A percentile compares a stretch with the other conserved stretches of the same genome.
Conservation (phyloP, 2,113 vertebrate genomes). For the Anthoscopus minutus region DNA sequence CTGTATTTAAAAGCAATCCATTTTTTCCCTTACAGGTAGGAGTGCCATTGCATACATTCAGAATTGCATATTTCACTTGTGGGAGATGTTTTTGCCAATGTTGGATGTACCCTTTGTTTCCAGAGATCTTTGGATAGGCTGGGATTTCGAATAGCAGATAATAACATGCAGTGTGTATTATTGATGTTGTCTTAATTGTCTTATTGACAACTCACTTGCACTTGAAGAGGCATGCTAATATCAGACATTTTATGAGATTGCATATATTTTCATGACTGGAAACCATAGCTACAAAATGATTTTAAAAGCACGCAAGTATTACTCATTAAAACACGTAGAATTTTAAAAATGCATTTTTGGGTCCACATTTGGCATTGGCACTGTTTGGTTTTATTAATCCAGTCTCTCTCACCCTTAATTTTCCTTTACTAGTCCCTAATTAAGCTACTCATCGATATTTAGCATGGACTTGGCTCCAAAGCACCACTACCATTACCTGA, state of each 20-base stretch:
- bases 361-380: neutral
- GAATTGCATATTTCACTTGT: slow-evolving; percentile 29
- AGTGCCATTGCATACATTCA: neutral
- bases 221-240: slow-evolving; percentile 74
- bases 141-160: slow-evolving; percentile 62
- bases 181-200: slow-evolving; percentile 78
- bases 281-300: slow-evolving; percentile 55
- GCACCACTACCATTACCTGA: neutral
- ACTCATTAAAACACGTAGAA: neutral
- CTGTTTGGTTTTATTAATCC: neutral
- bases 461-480: neutral
- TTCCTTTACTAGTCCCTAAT: neutral
- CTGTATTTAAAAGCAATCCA: slow-evolving; percentile 13
- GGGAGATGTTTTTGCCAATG: slow-evolving; percentile 10
- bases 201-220: slow-evolving; percentile 76
- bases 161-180: slow-evolving; percentile 69
- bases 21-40: neutral
- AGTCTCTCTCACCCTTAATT: neutral
- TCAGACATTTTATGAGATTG: slow-evolving; percentile 68
- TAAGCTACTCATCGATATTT: neutral
- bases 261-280: slow-evolving; percentile 65
- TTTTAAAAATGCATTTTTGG: neutral
- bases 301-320: neutral
- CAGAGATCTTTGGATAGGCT: slow-evolving; percentile 61
- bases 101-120: slow-evolving; percentile 63